Conservation (phyloP, 2,113 vertebrate genomes). For the Pterocles burchelli region DNA sequence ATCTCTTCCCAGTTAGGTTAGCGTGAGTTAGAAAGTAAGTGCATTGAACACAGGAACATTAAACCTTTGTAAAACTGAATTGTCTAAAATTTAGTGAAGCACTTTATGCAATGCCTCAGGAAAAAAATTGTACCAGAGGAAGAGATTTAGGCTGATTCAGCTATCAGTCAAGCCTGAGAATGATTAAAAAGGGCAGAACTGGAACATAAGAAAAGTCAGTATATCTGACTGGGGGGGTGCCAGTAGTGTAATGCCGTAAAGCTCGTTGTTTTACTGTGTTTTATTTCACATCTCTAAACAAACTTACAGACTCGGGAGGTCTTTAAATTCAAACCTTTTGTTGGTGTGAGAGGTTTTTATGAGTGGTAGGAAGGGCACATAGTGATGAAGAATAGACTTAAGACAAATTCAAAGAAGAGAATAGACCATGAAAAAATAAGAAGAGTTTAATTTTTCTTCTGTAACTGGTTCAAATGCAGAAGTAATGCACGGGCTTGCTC, state of each 20-base stretch:
- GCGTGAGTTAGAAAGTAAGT: neutral
- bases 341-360: neutral
- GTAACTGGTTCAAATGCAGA: neutral
- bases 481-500: neutral
- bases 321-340: neutral
- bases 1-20: neutral
- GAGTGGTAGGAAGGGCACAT: neutral
- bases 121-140: neutral
- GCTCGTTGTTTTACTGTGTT: neutral
- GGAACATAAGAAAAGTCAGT: neutral
- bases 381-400: neutral
- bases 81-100: neutral
- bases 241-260: neutral
- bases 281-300: neutral
- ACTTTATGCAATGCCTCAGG: neutral
- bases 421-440: neutral
- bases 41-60: neutral
- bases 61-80: neutral
- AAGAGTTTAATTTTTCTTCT: neutral
- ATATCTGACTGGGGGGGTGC: neutral
- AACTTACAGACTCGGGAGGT: neutral
- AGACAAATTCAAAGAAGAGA: neutral
- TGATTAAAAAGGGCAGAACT: neutral
- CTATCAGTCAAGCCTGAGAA: neutral
- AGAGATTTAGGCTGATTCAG: neutral